A percentile compares a stretch with the other conserved stretches of the same genome.
Evolutionary conservation across 2,888 invertebrate species (phyloP).

Genomic region (Oscheius sp.): DNA sequence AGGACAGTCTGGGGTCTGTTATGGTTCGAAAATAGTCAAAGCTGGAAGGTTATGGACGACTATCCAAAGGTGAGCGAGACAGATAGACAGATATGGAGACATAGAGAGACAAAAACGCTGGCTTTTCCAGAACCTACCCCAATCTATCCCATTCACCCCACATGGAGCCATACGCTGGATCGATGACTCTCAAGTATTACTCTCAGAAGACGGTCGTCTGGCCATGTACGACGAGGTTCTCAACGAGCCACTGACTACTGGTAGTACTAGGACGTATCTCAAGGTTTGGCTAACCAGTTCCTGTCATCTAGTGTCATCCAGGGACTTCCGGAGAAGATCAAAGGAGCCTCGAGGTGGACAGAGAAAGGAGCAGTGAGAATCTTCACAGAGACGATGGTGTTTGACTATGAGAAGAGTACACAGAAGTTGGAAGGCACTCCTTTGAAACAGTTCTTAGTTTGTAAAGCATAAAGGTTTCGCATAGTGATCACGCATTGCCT

Average conservation of each 20-base stretch:
- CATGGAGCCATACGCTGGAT: constrained; percentile 11
- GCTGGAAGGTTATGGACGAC: constrained; percentile 6
- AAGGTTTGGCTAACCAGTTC: background rate
- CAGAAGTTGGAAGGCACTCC: constrained; percentile 6
- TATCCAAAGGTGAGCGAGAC: constrained; percentile 16
- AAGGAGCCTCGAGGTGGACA: constrained; percentile 3
- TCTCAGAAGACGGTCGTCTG: constrained; percentile 11
- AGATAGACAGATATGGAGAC: background rate
- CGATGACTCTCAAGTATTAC: constrained; percentile 13
- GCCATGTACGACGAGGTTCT: constrained; percentile 17
- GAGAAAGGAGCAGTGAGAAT: constrained; percentile 1
- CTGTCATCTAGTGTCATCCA: background rate
- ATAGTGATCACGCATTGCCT: no score
- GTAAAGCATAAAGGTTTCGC: background rate
- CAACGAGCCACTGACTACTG: constrained; percentile 6
- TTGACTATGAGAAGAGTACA: constrained; percentile 6
- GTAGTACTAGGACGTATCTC: background rate
- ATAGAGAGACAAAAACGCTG: background rate
- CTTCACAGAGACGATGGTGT: constrained; percentile 12
- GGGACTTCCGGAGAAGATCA: constrained; percentile 21
- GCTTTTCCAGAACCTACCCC: background rate
- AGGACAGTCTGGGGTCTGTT: constrained; percentile 5
- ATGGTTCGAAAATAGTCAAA: background rate
- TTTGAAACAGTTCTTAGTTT: background rate
- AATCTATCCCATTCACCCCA: background rate